Evolutionary conservation across 2,113 vertebrate genomes (phyloP), one percentile per base, ranked within the genome.

Genomic region (Typhlomys cinereus): DNA sequence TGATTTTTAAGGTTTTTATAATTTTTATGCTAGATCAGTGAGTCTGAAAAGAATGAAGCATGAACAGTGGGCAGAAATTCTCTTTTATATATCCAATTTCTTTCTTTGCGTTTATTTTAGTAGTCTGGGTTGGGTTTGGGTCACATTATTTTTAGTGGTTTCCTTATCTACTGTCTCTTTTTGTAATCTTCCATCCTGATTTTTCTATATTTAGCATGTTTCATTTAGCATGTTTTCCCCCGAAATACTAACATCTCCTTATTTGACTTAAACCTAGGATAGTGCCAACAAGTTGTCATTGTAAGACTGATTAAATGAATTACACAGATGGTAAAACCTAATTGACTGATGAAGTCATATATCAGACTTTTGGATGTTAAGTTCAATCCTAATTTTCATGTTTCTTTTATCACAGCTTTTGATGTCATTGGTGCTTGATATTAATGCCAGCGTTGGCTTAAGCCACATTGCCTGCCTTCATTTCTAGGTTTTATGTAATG

Each of bases 71-170:
- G 41, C 67, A 80, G 54, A 79, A 73, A 50, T 57, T 84, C 44
- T 50, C 52, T 62, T 25, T n/a, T 78, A 44, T 71, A 25, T 3
- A 7, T 4, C 7, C 46, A 25, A 20, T 66, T 54, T 25, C 0
- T 34, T n/a, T 23, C 34, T 18, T 25, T 71, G 5, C 52, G 17
- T 23, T 67, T 83, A 44, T 50, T 67, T 50, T 52, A 70, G 7
- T 25, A 25, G n/a, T 62, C 21, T 27, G 14, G 2, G 29, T 1
- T n/a, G 7, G 1, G 2, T 2, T 29, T 25, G 29, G 21, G 69
- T 7, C 5, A 83, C 39, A 27, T 5, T 10, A 29, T 67, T 59
- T 41, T 27, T 75, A 8, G 15, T 82, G 14, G 61, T 41, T 50
- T 61, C 18, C n/a, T 50, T 36, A n/a, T 10, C 5, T 18, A 3